Evolutionary conservation across 2,797 vertebrate species (phyloP).

Genomic region (Loriculus beryllinus): DNA sequence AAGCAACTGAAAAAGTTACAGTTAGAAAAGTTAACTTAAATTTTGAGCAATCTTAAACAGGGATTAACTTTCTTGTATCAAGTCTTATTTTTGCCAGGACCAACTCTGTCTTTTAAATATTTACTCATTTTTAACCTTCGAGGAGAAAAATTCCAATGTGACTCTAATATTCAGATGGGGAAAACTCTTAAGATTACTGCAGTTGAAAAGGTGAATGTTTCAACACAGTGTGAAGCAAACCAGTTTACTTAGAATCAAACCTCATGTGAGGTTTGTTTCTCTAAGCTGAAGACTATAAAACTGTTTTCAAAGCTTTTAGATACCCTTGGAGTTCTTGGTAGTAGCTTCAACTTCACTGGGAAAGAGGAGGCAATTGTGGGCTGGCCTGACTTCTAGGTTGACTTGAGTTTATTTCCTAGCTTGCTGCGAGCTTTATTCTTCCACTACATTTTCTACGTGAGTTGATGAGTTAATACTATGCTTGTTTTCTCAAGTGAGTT

Average conservation of each 20-base stretch:
- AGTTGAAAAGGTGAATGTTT: neutral
- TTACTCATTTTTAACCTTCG: constrained; percentile 31
- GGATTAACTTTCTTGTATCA: neutral
- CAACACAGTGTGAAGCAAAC: neutral
- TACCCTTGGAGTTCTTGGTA: neutral
- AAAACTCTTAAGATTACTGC: neutral
- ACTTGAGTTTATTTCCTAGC: constrained; percentile 10
- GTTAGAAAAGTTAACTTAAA: neutral
- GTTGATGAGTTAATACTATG: neutral
- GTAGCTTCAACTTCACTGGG: neutral
- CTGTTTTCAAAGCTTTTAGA: neutral
- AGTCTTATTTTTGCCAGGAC: constrained; percentile 44
- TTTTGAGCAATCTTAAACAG: constrained; percentile 1
- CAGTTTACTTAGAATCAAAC: neutral
- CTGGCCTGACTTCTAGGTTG: constrained; percentile 1
- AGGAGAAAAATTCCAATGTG: neutral
- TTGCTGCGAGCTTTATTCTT: constrained; percentile 20
- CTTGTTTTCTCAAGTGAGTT: constrained; percentile 13
- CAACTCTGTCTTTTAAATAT: constrained; percentile 38
- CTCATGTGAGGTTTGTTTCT: neutral
- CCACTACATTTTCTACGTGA: neutral
- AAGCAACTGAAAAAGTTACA: neutral
- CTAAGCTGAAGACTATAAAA: neutral
- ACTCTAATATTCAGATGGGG: neutral
- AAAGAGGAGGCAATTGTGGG: neutral